A percentile compares a stretch with the other conserved stretches of the same genome.
Conservation (phyloP, 2,797 vertebrate species). For the Hippoglossus hippoglossus region DNA sequence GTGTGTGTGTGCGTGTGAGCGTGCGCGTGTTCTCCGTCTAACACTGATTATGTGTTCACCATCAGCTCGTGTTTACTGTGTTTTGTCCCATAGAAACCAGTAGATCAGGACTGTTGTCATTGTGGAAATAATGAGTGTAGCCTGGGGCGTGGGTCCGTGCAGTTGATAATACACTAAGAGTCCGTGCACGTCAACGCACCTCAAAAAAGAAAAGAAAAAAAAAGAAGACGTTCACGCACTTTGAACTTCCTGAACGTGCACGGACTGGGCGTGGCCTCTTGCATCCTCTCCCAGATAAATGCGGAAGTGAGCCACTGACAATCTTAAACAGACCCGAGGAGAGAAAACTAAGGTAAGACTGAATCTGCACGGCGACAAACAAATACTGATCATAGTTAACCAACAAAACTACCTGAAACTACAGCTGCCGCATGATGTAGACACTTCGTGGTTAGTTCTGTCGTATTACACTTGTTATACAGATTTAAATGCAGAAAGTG, state of each 20-base stretch:
- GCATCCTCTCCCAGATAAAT: not conserved
- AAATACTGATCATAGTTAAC: fast-evolving
- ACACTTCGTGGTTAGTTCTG: not conserved
- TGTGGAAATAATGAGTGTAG: not conserved
- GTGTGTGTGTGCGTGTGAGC: not conserved
- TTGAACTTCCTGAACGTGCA: not conserved
- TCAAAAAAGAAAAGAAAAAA: no score
- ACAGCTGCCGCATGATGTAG: fast-evolving
- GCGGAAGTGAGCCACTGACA: conserved; percentile 60
- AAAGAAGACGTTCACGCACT: no score
- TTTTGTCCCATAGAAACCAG: not conserved
- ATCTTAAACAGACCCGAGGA: conserved; percentile 8
- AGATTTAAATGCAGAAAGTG: not conserved
- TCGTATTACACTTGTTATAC: not conserved
- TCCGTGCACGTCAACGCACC: no score
- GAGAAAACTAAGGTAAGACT: conserved; percentile 44
- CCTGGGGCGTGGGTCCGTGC: not conserved
- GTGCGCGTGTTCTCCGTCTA: not conserved
- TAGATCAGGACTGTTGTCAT: not conserved
- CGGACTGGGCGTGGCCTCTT: conserved; percentile 61
- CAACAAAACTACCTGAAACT: not conserved
- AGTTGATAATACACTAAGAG: no score
- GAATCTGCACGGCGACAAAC: not conserved
- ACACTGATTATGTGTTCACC: no score
- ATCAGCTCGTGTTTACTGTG: not conserved